Conservation (phyloP, 2,888 invertebrate genomes). For the Unio delphinus region DNA sequence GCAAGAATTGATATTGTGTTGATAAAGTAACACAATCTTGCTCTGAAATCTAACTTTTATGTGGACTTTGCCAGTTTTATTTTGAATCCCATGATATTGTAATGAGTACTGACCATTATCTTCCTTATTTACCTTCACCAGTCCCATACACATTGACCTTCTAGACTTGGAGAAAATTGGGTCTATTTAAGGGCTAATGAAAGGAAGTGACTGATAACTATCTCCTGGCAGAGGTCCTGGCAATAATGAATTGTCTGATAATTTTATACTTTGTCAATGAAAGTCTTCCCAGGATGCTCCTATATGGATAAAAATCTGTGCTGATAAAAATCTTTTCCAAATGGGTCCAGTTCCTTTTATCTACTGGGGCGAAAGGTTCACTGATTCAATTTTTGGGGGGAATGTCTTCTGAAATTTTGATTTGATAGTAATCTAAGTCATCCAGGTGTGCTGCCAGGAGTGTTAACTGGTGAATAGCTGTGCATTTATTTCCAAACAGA, state of each 20-base stretch:
- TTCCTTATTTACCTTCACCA: conserved; percentile 13
- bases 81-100: conserved; percentile 18
- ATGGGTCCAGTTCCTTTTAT: no score
- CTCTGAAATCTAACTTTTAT: no score
- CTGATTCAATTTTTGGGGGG: no score
- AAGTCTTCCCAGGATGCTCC: conserved; percentile 31
- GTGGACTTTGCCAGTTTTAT: no score
- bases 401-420: no score
- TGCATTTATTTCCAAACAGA: no score
- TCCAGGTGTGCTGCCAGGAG: no score
- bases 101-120: conserved; percentile 27
- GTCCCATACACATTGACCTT: conserved; percentile 30
- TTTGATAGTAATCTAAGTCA: no score
- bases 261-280: conserved; percentile 35
- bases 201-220: conserved; percentile 38
- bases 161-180: conserved; percentile 25
- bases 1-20: no score
- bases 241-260: conserved; percentile 39
- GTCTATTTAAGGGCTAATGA: conserved; percentile 28
- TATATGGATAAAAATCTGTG: conserved; percentile 31
- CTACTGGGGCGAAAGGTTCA: no score
- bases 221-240: conserved; percentile 23
- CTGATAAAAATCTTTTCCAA: conserved; percentile 17
- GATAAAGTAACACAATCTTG: no score
- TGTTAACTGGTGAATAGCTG: no score